Base-by-base conservation (phyloP, 2,113 vertebrate species). In the Campylomormyrus tamandua region DNA sequence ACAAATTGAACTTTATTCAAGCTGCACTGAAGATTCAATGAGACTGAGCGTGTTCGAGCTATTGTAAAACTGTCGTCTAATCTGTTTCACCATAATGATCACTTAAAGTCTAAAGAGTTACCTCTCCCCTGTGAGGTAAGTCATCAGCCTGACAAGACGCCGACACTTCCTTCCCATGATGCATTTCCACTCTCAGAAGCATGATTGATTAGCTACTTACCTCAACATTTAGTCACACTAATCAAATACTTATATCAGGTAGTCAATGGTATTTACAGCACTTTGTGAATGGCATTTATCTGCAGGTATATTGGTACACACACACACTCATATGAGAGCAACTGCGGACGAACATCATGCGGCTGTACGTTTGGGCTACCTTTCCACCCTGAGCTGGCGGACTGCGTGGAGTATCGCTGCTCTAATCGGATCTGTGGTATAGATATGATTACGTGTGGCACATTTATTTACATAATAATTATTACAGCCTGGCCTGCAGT, bases 381-480 rank as follows among this genome's bases (percentile, higher is more conserved):
- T 95, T 94, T 94, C 95, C 94, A 93, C 93, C 93, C 93, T 94
- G 93, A 93, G 94, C 91, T 94, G 93, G 31, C 90, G 88, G 92
- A 93, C 93, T 93, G 93, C 93, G 93, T 93, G 92, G 92, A 92
- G 92, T 95, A 95, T 96, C 95, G 94, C 93, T 90, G 89, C 94
- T 92, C 94, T 95, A 96, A 96, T 96, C 95, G 94, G 95, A 96
- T 96, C 95, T 96, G 96, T 93, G 94, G 94, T 93, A 95, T 94
- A 93, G 96, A 96, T 96, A 95, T 94, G 95, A 96, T 96, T 96
- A 96, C 93, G 92, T 94, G 94, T 94, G 94, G 94, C 96, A 93
- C 96, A 96, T 96, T 96, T 96, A 96, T 96, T 96, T 96, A 96
- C 96, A 96, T 96, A 96, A 96, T 96, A 96, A 96, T 96, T 96